Percentiles rank a stretch among this genome's conserved stretches.
These are phyloP conservation scores for Cynopterus sphinx DNA, from an alignment of 2,797 vertebrate genomes.

Conservation along the genomic window DNA sequence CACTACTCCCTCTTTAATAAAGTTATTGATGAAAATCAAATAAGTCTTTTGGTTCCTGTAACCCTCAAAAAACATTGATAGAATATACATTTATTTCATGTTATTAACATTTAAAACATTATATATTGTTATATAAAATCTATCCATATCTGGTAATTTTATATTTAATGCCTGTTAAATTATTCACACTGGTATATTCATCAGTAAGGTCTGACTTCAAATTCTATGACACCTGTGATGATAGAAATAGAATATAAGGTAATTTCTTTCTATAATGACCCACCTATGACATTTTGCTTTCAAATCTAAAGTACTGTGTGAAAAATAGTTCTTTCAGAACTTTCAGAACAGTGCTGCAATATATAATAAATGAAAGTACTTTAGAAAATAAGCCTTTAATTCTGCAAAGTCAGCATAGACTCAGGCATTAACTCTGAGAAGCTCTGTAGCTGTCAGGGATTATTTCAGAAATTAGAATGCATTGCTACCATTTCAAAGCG, in stretches of 20 bases:
- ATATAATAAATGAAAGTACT: background rate
- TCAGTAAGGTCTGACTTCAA: background rate
- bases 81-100: background rate
- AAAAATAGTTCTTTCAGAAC: background rate
- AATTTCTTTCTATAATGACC: constrained; percentile 18
- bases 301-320: background rate
- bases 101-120: background rate
- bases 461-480: background rate
- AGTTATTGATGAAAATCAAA: constrained; percentile 40
- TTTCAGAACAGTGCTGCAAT: background rate
- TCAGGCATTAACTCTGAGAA: background rate
- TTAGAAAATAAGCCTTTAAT: constrained; percentile 47
- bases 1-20: constrained; percentile 40
- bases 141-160: background rate
- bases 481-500: background rate
- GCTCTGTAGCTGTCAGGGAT: background rate
- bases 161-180: constrained; percentile 39
- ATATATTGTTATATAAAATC: background rate
- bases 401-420: constrained; percentile 21
- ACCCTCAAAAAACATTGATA: background rate
- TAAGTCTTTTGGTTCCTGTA: background rate
- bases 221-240: constrained; percentile 15
- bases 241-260: background rate
- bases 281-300: constrained; percentile 20
- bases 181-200: background rate